phyloP scores from a whole-genome alignment of 2,888 invertebrate genomes.

The Cyrtodaria siliqua region DNA sequence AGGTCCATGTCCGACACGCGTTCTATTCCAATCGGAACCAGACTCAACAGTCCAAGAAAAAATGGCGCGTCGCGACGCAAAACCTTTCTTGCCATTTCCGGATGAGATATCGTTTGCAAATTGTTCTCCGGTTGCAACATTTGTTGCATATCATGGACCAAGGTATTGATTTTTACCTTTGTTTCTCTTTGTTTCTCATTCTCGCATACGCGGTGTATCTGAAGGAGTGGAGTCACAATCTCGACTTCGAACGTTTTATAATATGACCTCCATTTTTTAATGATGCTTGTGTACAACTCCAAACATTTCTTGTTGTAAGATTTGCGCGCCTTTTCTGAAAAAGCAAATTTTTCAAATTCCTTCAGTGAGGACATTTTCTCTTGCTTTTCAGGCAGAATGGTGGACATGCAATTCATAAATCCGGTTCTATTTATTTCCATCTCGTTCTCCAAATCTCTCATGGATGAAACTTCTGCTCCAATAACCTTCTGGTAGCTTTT shows the following conservation, averaged over 20 bases:
- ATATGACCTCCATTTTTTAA: conserved; percentile 58
- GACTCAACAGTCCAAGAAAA: conserved; percentile 76
- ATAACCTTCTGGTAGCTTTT: conserved; percentile 67
- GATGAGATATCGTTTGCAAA: conserved; percentile 63
- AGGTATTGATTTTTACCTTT: conserved; percentile 67
- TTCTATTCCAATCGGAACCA: conserved; percentile 75
- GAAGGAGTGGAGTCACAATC: conserved; percentile 71
- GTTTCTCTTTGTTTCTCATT: conserved; percentile 73
- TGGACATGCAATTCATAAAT: conserved; percentile 73
- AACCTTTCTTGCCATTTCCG: conserved; percentile 72
- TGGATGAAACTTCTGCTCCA: conserved; percentile 57
- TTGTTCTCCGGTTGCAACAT: conserved; percentile 66
- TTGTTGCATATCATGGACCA: conserved; percentile 63
- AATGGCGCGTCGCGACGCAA: conserved; percentile 73
- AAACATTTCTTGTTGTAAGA: conserved; percentile 61
- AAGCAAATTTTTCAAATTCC: conserved; percentile 72
- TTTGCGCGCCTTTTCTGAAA: conserved; percentile 64
- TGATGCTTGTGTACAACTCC: conserved; percentile 62
- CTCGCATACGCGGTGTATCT: conserved; percentile 75
- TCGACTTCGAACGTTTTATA: conserved; percentile 65
- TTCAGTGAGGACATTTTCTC: conserved; percentile 61
- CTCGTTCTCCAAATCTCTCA: conserved; percentile 73
- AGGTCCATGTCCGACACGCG: conserved; percentile 75
- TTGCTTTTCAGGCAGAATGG: conserved; percentile 64
- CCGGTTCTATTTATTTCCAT: conserved; percentile 75